Evolutionary conservation across 2,797 vertebrate species (phyloP).

Genomic region (Peromyscus aztecus): DNA sequence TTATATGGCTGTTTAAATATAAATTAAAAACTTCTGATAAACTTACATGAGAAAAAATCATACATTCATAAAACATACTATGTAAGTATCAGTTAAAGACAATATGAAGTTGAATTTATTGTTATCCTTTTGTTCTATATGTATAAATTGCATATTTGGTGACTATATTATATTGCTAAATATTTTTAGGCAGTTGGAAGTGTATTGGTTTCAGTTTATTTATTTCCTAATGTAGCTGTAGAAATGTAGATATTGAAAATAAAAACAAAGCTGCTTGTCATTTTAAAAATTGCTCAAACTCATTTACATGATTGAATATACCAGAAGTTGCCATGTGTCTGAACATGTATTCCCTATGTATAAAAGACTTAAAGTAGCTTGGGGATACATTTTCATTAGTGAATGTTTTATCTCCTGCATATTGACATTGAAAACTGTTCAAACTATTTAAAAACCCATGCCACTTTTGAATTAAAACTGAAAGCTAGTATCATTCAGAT

Average conservation of each 20-base stretch:
- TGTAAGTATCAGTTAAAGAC: background rate
- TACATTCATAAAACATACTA: background rate
- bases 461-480: too few relatives aligned
- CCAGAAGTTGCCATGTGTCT: fast-evolving
- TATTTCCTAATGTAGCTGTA: background rate
- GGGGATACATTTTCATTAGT: too few relatives aligned
- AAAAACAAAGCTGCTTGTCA: background rate
- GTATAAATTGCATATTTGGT: background rate
- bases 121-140: background rate
- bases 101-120: background rate
- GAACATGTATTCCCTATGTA: too few relatives aligned
- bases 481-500: too few relatives aligned
- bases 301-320: background rate
- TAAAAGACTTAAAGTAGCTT: too few relatives aligned
- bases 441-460: too few relatives aligned
- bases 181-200: background rate
- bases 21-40: slow-evolving; percentile 42
- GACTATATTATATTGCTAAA: background rate
- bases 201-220: background rate
- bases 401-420: too few relatives aligned
- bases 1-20: slow-evolving; percentile 6
- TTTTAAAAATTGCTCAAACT: background rate
- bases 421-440: too few relatives aligned
- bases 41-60: background rate
- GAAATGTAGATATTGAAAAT: background rate